Base-by-base conservation (phyloP, 2,888 invertebrate species). In the Leucophenga maculata region DNA sequence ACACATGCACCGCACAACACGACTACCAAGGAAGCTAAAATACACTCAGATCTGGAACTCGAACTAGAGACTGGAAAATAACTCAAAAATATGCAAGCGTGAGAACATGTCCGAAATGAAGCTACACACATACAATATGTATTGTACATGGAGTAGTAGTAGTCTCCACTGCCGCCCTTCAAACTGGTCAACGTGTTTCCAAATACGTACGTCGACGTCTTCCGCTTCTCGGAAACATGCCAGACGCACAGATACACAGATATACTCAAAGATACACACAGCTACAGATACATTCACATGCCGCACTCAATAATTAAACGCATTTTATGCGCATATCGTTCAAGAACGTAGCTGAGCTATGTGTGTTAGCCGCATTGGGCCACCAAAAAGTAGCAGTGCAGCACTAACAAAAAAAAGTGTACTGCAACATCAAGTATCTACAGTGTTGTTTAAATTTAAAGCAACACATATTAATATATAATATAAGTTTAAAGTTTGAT, bases 31-130 rank as follows among this genome's bases (percentile, higher is more conserved):
- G 50, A 50, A 50, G 50, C 16, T 16, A 60, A 16, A 16, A 60
- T 39, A 60, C 8, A 16, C 18, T 32, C 6, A 60, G 3, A 22
- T n/a, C 6, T 78, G 74, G 77, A 66, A 72, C 67, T 74, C 74
- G 79, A 74, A 78, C 69, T 62, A 22, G 66, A 77, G 78, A 76
- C 77, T 26, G n/a, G 14, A 31, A 60, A 60, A 60, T 16, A 60
- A 60, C 39, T 39, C 39, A 39, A 32, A 60, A 60, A 60, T 39
- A 60, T 60, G 60, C 32, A 39, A 64, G 62, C 62, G 62, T 64
- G 62, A 64, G 62, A 64, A 64, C 62, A 64, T 64, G 62, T 18
- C 57, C 18, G 16, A 50, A 50, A 16, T 50, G 50, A 39, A 39
- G 39, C 18, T n/a, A 18, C 50, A 48, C 11, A 48, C 32, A 39